phyloP scores from a whole-genome alignment of 2,113 vertebrate genomes.

The Ifrita kowaldi region DNA sequence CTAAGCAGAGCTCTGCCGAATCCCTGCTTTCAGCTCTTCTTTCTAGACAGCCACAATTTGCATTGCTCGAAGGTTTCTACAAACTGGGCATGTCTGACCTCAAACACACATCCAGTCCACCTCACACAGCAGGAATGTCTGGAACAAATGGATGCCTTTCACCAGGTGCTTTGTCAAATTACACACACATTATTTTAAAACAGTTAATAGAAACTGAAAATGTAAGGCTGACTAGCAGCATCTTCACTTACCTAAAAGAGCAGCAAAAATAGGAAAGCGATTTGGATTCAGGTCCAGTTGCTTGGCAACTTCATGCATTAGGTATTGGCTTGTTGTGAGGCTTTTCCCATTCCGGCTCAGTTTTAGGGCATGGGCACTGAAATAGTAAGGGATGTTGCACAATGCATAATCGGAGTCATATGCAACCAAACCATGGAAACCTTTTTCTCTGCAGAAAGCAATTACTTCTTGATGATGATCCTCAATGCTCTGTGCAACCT shows the following conservation, averaged over 20 bases:
- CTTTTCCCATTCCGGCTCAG: slow-evolving; percentile 96
- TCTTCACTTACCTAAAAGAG: slow-evolving; percentile 86
- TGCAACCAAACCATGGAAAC: slow-evolving; percentile 92
- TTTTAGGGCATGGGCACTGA: slow-evolving; percentile 93
- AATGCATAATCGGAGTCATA: slow-evolving; percentile 95
- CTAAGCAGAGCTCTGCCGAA: neutral
- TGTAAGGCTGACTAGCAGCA: neutral
- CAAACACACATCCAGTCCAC: neutral
- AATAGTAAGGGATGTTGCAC: slow-evolving; percentile 94
- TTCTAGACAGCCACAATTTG: neutral
- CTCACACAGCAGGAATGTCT: neutral
- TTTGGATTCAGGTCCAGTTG: slow-evolving; percentile 93
- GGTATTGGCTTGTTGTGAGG: slow-evolving; percentile 94
- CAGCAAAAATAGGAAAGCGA: slow-evolving; percentile 92
- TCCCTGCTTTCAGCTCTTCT: neutral
- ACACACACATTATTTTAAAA: neutral
- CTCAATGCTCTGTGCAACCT: slow-evolving; percentile 94
- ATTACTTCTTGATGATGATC: slow-evolving; percentile 98
- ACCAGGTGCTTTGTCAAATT: neutral
- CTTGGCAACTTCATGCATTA: slow-evolving; percentile 96
- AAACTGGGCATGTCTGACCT: neutral
- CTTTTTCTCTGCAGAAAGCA: slow-evolving; percentile 88
- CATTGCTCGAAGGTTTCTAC: neutral
- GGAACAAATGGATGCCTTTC: neutral
- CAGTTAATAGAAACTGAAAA: neutral